Base-by-base conservation (phyloP, 2,888 invertebrate genomes). In the Craniophora ligustri region DNA sequence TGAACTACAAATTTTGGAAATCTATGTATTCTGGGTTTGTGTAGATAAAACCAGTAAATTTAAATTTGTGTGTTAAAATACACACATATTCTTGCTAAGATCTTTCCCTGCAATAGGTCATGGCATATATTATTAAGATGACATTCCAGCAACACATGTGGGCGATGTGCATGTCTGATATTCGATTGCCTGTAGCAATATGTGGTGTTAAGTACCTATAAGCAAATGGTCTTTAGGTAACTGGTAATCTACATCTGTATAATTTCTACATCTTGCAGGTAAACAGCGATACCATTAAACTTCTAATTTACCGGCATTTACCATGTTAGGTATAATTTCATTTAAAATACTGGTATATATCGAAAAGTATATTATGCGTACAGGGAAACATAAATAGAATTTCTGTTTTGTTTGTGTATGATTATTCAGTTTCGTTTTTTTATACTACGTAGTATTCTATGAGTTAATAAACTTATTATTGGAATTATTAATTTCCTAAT, bases 101-200 rank as follows among this genome's bases (percentile, higher is more conserved):
- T 14, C 45, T 35, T 39, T 48, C 56, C 38, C 50, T 35, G 21
- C 65, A 10, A 65, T 57, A 65, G 64, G 65, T 65, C 64, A 65
- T 7, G 19, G 44, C 23, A 51, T 62, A 23, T 16, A 63, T 68
- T 56, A 61, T 48, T 48, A 4, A 13, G 7, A 16, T 42, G 26
- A 45, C 30, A 45, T 48, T 48, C 69, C 64, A 19, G n/a, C 38
- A 34, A 10, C 2, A 48, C 39, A 51, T 40, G 64, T 64, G 49
- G 45, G 56, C 48, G 69, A 30, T 26, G 26, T 18, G 11, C 13
- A 32, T 26, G 30, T 28, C n/a, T 31, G 3, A 30, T 15, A 34
- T 8, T 30, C 6, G 40, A 44, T 35, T 16, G 36, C 16, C 21
- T 28, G n/a, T 8, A 15, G 11, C 16, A 26, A 8, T 19, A 36